Evolutionary conservation across 2,888 invertebrate genomes (phyloP).

Genomic region (Noctua fimbriata): DNA sequence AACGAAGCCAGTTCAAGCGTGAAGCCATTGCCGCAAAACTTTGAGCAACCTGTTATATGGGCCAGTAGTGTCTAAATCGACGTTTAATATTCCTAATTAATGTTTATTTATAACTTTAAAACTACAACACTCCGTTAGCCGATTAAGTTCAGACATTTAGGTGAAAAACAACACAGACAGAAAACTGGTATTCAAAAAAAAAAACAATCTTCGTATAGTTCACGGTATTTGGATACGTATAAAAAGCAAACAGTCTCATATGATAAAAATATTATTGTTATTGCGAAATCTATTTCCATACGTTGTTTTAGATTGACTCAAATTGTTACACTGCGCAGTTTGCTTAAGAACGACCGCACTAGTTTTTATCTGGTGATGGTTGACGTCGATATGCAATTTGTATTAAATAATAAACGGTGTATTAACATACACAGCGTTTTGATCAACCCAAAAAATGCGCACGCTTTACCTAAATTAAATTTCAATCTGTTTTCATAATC

Average conservation of each 20-base stretch:
- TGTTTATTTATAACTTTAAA: conserved; percentile 20
- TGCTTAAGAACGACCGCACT: conserved; percentile 6
- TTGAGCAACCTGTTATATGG: conserved; percentile 42
- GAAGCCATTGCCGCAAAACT: conserved; percentile 50
- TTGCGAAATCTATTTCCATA: conserved; percentile 44
- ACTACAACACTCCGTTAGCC: background rate
- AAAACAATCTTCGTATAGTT: conserved; percentile 14
- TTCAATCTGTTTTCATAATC: background rate
- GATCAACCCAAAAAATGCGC: background rate
- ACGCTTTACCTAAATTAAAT: background rate
- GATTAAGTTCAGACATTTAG: conserved; percentile 10
- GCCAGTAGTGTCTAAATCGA: conserved; percentile 29
- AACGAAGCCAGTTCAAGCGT: conserved; percentile 43
- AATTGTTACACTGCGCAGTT: conserved; percentile 44
- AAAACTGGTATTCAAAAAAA: conserved; percentile 5
- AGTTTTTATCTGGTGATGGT: conserved; percentile 23
- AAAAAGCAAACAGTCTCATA: conserved; percentile 22
- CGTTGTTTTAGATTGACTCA: conserved; percentile 33
- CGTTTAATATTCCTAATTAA: conserved; percentile 27
- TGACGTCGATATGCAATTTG: background rate
- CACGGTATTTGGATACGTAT: conserved; percentile 24
- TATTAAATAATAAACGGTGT: background rate
- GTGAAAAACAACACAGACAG: background rate
- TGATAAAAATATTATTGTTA: conserved; percentile 58
- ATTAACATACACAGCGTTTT: background rate